A percentile compares a stretch with the other conserved stretches of the same genome.
phyloP scores from a whole-genome alignment of 1,140 invertebrate species.

The Drosophila nasuta region DNA sequence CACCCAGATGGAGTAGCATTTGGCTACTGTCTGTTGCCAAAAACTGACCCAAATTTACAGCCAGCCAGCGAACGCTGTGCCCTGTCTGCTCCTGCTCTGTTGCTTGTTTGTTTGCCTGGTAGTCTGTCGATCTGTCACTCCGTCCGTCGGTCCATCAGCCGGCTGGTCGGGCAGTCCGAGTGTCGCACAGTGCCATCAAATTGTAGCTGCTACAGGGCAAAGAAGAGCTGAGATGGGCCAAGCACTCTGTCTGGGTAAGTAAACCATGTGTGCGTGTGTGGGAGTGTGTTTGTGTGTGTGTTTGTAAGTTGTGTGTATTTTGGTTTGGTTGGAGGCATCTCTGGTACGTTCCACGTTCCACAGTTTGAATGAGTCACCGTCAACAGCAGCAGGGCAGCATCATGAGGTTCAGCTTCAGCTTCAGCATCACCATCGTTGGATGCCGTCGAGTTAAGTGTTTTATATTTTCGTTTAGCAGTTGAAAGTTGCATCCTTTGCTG shows the following conservation, averaged over 20 bases:
- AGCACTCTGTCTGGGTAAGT: constrained; percentile 27
- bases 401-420: background rate
- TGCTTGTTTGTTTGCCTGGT: constrained; percentile 13
- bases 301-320: constrained; percentile 36
- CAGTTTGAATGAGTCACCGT: constrained; percentile 45
- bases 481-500: constrained; percentile 77
- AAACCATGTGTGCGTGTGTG: constrained; percentile 28
- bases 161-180: constrained; percentile 30
- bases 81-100: constrained; percentile 1
- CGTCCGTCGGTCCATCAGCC: constrained; percentile 1
- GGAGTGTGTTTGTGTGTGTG: constrained; percentile 28
- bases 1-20: constrained; percentile 37
- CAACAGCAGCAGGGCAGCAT: background rate
- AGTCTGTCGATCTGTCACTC: constrained; percentile 40
- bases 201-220: constrained; percentile 54
- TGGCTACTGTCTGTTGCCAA: constrained; percentile 59
- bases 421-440: constrained; percentile 36
- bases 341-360: constrained; percentile 32
- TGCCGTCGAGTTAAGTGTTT: constrained; percentile 80
- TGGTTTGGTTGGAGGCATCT: constrained; percentile 41
- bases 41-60: constrained; percentile 77
- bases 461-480: constrained; percentile 83
- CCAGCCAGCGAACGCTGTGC: constrained; percentile 28
- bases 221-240: constrained; percentile 27
- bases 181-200: constrained; percentile 58